A percentile compares a stretch with the other conserved stretches of the same genome.
phyloP scores from a whole-genome alignment of 1,140 invertebrate genomes.

The Drosophila carrolli region DNA sequence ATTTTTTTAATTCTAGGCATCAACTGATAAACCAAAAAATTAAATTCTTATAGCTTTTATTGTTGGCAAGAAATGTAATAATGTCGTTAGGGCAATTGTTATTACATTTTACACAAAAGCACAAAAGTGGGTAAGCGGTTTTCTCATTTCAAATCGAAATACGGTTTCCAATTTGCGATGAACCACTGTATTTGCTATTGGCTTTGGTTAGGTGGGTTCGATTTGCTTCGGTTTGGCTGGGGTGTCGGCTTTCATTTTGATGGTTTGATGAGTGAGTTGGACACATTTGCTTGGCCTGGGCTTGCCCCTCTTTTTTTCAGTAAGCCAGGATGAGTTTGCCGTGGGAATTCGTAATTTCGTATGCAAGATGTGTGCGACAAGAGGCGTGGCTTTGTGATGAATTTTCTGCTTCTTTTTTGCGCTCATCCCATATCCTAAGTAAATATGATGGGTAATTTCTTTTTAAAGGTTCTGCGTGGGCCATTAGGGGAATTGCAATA shows the following conservation, averaged over 20 bases:
- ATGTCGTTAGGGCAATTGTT: not conserved
- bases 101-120: not conserved
- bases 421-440: conserved; percentile 62
- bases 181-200: conserved; percentile 30
- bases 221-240: conserved; percentile 19
- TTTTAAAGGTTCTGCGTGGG: conserved; percentile 76
- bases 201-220: conserved; percentile 15
- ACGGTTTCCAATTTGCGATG: not conserved
- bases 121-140: no score
- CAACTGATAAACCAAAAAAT: no score
- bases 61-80: no score
- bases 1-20: no score
- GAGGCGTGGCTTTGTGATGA: conserved; percentile 26
- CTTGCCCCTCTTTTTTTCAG: conserved; percentile 20
- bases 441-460: conserved; percentile 80
- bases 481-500: conserved; percentile 77
- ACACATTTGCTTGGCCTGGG: conserved; percentile 48
- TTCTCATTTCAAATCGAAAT: not conserved
- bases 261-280: conserved; percentile 66
- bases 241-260: conserved; percentile 40
- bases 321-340: conserved; percentile 65
- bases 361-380: conserved; percentile 67
- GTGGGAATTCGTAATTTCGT: conserved; percentile 79
- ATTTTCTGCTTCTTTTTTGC: conserved; percentile 21
- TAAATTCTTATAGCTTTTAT: no score